phyloP scores from a whole-genome alignment of 2,797 vertebrate genomes.

The Gymnothorax reevesii region DNA sequence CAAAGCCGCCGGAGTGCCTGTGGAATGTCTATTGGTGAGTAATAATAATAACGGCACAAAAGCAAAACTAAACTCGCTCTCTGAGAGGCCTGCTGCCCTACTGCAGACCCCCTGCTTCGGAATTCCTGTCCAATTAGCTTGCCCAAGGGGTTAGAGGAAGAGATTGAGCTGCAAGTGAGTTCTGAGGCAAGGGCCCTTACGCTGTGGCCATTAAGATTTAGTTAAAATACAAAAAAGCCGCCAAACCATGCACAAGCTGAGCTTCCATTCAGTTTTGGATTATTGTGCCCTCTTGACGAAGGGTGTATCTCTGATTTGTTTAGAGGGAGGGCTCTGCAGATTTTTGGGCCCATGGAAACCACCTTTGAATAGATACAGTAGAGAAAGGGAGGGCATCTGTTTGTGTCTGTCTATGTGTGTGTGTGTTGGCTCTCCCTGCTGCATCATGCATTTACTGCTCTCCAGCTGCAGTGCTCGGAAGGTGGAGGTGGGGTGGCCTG shows the following conservation, averaged over 20 bases:
- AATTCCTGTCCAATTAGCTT: constrained; percentile 20
- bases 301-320: background rate
- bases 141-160: background rate
- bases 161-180: background rate
- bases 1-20: constrained; percentile 4
- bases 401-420: background rate
- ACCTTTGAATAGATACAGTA: background rate
- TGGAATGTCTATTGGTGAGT: constrained; percentile 17
- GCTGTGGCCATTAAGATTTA: background rate
- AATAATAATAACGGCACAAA: constrained; percentile 11
- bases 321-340: background rate
- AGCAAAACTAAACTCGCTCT: constrained; percentile 8
- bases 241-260: background rate
- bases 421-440: background rate
- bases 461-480: background rate
- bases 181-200: background rate
- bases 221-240: background rate
- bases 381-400: background rate
- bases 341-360: background rate
- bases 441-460: background rate
- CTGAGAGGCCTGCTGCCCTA: background rate
- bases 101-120: background rate
- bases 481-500: background rate
- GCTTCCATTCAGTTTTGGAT: background rate
- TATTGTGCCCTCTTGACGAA: background rate